phyloP scores from a whole-genome alignment of 2,888 invertebrate species.

The Troides aeacus region DNA sequence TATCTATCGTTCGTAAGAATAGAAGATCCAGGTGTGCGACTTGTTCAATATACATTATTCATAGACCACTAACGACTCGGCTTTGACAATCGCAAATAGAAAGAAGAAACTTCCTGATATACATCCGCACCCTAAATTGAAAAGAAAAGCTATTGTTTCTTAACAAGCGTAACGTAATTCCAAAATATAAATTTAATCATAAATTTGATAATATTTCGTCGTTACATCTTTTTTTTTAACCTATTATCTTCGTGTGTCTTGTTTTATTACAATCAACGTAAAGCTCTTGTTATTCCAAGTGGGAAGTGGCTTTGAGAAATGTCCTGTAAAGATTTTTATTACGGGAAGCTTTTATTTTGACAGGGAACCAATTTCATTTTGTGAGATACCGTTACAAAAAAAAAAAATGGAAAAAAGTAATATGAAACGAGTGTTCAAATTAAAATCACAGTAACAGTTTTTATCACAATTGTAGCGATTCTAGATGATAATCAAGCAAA shows the following conservation, averaged over 20 bases:
- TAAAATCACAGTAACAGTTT: neutral
- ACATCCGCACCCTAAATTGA: conserved; percentile 11
- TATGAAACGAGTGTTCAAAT: conserved; percentile 1
- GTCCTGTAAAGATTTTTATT: conserved; percentile 2
- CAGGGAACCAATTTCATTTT: conserved; percentile 7
- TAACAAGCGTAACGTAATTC: conserved; percentile 15
- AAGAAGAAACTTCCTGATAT: conserved; percentile 3
- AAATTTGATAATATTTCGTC: neutral
- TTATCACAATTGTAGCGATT: neutral
- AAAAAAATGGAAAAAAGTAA: neutral
- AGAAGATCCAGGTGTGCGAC: neutral
- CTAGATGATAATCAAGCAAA: neutral
- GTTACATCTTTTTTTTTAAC: neutral
- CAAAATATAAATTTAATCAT: conserved; percentile 5
- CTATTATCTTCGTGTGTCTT: neutral
- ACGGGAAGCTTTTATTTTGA: neutral
- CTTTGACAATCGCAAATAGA: conserved; percentile 25
- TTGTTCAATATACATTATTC: conserved; percentile 22
- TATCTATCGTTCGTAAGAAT: neutral
- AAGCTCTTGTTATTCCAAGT: neutral
- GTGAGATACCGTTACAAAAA: neutral
- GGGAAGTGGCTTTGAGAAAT: neutral
- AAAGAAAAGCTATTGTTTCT: conserved; percentile 18
- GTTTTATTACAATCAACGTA: neutral
- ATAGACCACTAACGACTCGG: conserved; percentile 25